Conservation (phyloP, 2,797 vertebrate species). For the Microcaecilia unicolor region DNA sequence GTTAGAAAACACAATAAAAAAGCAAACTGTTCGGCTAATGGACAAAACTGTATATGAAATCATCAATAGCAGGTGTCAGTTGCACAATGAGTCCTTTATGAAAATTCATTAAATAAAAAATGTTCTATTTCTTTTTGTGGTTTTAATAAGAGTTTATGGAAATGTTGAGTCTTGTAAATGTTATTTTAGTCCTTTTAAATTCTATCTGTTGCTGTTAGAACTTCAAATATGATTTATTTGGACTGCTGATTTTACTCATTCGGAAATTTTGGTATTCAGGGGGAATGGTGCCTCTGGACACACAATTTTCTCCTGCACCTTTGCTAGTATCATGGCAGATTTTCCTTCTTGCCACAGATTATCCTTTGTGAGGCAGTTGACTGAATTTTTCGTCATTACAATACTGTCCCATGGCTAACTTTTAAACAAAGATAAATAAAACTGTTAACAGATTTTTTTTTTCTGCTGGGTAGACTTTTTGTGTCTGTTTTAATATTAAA, state of each 20-base stretch:
- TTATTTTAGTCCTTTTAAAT: constrained; percentile 94
- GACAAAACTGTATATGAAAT: constrained; percentile 64
- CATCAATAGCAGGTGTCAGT: constrained; percentile 64
- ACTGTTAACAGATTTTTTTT: constrained; percentile 55
- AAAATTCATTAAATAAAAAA: constrained; percentile 65
- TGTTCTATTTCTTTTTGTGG: constrained; percentile 68
- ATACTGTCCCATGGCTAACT: constrained; percentile 85
- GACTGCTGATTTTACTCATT: constrained; percentile 69
- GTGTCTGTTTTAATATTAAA: constrained; percentile 48
- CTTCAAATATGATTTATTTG: constrained; percentile 69
- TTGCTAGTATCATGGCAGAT: constrained; percentile 83
- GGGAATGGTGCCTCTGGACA: constrained; percentile 82
- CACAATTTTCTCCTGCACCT: constrained; percentile 78
- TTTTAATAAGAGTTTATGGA: constrained; percentile 86
- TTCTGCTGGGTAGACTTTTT: constrained; percentile 56
- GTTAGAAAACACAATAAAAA: constrained; percentile 66
- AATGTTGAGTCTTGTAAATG: constrained; percentile 95
- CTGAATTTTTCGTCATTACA: constrained; percentile 80
- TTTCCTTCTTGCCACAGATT: constrained; percentile 63
- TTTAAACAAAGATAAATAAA: constrained; percentile 71
- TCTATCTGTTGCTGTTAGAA: constrained; percentile 81
- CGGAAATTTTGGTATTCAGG: constrained; percentile 75
- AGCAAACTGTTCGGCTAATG: constrained; percentile 60
- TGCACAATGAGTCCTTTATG: constrained; percentile 65
- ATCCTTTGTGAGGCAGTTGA: constrained; percentile 81